A percentile compares a stretch with the other conserved stretches of the same genome.
Conservation (phyloP, 2,113 vertebrate genomes). For the Acrocephalus kingi region DNA sequence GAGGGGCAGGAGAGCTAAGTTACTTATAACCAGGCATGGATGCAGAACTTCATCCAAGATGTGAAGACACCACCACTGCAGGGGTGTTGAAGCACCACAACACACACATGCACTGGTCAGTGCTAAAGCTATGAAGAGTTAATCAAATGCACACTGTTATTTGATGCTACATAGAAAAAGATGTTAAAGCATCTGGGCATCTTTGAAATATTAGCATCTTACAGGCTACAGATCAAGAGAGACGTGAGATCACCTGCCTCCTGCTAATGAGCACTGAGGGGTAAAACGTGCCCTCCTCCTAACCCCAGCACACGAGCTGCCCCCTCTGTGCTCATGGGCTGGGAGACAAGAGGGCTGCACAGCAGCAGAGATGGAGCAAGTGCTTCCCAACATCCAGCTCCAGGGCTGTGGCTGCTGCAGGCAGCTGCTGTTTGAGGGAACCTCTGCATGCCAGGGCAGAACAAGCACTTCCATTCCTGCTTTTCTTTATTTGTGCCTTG, state of each 20-base stretch:
- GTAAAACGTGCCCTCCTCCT: neutral
- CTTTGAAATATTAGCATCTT: neutral
- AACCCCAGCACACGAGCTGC: neutral
- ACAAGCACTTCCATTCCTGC: neutral
- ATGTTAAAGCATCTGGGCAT: neutral
- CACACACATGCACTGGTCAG: neutral
- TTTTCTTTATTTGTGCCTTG: neutral
- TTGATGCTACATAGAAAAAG: neutral
- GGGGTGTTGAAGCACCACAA: neutral
- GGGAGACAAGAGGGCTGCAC: neutral
- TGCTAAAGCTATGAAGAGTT: neutral
- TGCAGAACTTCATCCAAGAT: neutral
- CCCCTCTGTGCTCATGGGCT: neutral
- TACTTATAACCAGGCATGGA: neutral
- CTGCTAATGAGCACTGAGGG: neutral
- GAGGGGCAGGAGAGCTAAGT: neutral
- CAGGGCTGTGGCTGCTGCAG: neutral
- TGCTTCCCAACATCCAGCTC: neutral
- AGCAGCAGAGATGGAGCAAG: neutral
- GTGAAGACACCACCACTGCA: neutral
- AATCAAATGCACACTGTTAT: neutral
- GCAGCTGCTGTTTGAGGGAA: neutral
- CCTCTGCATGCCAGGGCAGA: neutral
- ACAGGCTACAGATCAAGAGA: neutral
- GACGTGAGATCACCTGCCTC: neutral